A percentile compares a stretch with the other conserved stretches of the same genome.
Conservation (phyloP, 2,797 vertebrate species). For the Siniperca obscura region DNA sequence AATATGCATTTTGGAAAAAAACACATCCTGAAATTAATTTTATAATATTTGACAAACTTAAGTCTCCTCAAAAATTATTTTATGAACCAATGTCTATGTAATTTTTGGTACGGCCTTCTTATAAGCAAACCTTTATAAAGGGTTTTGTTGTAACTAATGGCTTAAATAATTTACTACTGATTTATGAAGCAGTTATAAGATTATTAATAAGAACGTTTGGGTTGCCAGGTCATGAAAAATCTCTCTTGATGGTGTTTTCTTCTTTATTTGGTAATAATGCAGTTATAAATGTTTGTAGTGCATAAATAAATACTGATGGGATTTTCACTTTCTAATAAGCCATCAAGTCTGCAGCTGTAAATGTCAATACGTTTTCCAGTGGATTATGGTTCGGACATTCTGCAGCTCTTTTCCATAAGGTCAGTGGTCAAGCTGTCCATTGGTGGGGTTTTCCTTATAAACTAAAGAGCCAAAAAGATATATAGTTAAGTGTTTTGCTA, state of each 20-base stretch:
- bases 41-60: not conserved
- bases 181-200: not conserved
- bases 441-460: not conserved
- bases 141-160: not conserved
- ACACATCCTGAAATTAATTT: not conserved
- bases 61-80: not conserved
- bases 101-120: not conserved
- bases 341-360: not conserved
- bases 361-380: not conserved
- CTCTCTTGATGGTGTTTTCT: not conserved
- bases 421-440: not conserved
- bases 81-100: not conserved
- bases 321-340: not conserved
- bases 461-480: not conserved
- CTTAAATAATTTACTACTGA: not conserved
- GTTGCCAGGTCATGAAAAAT: not conserved
- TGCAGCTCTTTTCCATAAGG: not conserved
- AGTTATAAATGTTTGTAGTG: not conserved
- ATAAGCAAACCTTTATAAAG: not conserved
- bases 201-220: not conserved
- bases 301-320: not conserved
- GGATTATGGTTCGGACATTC: not conserved
- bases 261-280: not conserved
- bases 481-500: not conserved
- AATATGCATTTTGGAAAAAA: not conserved